Evolutionary conservation across 2,888 invertebrate species (phyloP), one percentile per base, ranked within the genome.

Genomic region (Deilephila porcellus): DNA sequence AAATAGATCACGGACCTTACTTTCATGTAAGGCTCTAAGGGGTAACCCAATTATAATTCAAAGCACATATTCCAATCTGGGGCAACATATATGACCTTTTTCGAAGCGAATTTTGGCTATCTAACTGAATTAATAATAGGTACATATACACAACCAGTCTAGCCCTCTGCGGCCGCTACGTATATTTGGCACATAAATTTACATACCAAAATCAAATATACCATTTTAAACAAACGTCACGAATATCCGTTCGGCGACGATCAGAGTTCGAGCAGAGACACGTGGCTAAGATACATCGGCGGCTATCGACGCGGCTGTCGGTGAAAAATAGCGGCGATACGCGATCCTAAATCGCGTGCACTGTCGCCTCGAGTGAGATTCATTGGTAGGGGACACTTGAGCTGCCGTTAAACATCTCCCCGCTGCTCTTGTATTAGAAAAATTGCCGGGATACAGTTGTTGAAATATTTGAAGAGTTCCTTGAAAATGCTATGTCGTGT

Each of bases 341-440:
- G 25, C 67, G 19, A 17, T 17, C 62, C 67, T 45, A 52, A 17
- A 45, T 67, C 25, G 17, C 20, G 67, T 67, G 25, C 25, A 67
- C 67, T 67, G 67, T 67, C 67, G 17, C 25, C 11, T 67, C 67
- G 45, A 67, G 67, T 67, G 67, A 67, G 67, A 67, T 67, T 67
- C 67, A 67, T 67, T 67, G 67, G 67, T 67, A 67, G 25, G 67
- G 67, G 67, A 52, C 67, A 67, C 67, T 67, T 67, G 67, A 67
- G 52, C 25, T 52, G 56, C 56, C n/a, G 56, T 17, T 56, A 56
- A 25, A 67, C 20, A 25, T 67, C 52, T 67, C 45, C 67, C 8
- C 20, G 20, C 45, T 67, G 25, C 20, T 67, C 45, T 67, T 52
- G 52, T 67, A 67, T 67, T 52, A 67, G 52, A 67, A 52, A 67